A percentile compares a stretch with the other conserved stretches of the same genome.
Conservation (phyloP, 2,113 vertebrate species). For the Phalacrocorax brasilianus region DNA sequence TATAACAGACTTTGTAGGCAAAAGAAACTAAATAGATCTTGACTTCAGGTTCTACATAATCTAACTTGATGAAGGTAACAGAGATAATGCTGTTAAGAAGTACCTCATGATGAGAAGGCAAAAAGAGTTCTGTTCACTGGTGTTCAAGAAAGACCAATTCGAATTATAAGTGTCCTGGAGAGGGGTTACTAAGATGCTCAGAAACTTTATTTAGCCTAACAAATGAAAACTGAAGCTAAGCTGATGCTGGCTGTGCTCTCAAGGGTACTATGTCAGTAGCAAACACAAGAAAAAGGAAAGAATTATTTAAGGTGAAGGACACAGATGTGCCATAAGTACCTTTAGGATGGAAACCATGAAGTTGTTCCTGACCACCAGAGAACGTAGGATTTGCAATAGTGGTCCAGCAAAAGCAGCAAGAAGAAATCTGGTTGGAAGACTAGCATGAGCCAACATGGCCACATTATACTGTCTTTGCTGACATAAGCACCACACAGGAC, state of each 20-base stretch:
- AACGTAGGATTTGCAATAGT: neutral
- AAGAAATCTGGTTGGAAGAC: neutral
- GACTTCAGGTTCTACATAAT: neutral
- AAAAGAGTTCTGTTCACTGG: neutral
- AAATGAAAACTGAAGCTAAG: neutral
- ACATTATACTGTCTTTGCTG: neutral
- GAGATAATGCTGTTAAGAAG: neutral
- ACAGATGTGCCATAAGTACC: neutral
- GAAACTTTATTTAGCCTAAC: neutral
- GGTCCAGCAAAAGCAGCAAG: neutral
- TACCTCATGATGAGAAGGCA: neutral
- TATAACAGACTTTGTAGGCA: neutral
- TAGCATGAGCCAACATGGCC: neutral
- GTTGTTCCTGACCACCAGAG: neutral
- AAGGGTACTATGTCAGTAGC: neutral
- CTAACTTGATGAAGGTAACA: neutral
- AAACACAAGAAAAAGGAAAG: neutral
- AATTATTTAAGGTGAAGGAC: neutral
- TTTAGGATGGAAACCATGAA: neutral
- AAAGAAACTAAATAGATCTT: neutral
- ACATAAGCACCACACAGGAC: neutral
- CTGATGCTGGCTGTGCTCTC: neutral
- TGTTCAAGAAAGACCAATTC: neutral
- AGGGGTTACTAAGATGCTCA: neutral
- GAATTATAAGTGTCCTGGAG: neutral